Evolutionary conservation across 2,113 vertebrate genomes (phyloP), one percentile per base, ranked within the genome.

Genomic region (Gopherus evgoodei): DNA sequence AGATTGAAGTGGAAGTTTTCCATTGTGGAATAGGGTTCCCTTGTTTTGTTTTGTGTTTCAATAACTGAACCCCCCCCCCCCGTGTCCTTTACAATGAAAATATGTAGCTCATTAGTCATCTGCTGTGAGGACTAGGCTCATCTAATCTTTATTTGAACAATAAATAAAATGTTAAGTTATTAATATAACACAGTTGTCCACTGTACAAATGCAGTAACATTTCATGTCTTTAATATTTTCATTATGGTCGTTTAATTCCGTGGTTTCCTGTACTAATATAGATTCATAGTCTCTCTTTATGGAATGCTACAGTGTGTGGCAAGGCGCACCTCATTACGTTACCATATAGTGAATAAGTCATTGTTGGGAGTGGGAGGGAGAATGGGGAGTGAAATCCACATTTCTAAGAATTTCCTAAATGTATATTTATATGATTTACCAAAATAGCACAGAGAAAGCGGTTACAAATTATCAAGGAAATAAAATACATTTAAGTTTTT

Each of bases 191-290:
- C 78, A 87, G 31, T 13, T 4, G 69, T 62, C 54, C 59, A 14
- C 50, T 59, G 3, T 84, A 44, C 25, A 52, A 76, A 53, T 2
- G 27, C 42, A 72, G 25, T 59, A 69, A 56, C 59, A 21, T 17
- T 75, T 75, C n/a, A 16, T 54, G 86, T 54, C 86, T 91, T 91
- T 83, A 84, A 93, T 91, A 81, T 87, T 94, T 94, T 54, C 44
- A 8, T 82, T 89, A 42, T 21, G 11, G 38, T 38, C 38, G 38
- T 38, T 38, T 38, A 38, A 38, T 38, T 38, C 38, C 38, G 38
- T 38, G 38, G 75, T 53, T 93, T 91, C 53, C 2, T 2, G 57
- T 62, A 5, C 47, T 75, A 80, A n/a, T 53, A 38, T 24, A 83
- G 69, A 72, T 90, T 83, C 69, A 76, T 86, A 92, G 79, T 53